Evolutionary conservation across 1,140 invertebrate species (phyloP), one percentile per base, ranked within the genome.

Genomic region (Drosophila murphyi): DNA sequence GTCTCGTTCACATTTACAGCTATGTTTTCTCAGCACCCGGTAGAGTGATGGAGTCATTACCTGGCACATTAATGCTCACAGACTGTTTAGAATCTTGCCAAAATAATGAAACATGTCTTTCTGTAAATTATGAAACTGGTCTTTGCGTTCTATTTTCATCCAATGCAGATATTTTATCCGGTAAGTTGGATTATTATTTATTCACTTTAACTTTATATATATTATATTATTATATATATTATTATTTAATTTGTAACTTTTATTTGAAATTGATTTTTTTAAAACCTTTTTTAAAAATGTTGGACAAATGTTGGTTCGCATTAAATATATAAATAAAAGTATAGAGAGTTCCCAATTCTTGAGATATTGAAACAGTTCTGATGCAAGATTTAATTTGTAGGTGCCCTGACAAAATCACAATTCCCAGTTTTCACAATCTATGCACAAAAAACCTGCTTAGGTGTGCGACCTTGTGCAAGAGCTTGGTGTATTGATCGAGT

Each of bases 361-460:
- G 8, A 10, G 41, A 43, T 43, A 2, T 10, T 43, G 10, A 2
- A n/a, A 10, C 43, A 45, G 10, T 4, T 29, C 2, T 3, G 28
- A 59, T 45, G 2, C 20, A 54, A 43, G 5, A 47, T 32, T 31
- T 37, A 43, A 29, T 59, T 35, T 59, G 34, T 95, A 98, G 97
- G 96, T 86, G 96, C 97, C 5, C 93, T 98, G 81, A 97, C 96
- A 20, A 96, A 97, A 86, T 98, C 97, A 5, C 97, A 98, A 92
- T 98, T 98, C 93, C 97, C 97, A 5, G 97, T 98, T 60, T 98
- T 98, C 93, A 98, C 97, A n/a, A 97, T 98, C 83, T 98, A 98
- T 94, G 97, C 97, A 48, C 97, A 98, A 93, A 98, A 98, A 94
- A 97, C 96, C 65, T 98, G 97, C 87, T 93, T 98, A 68, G 96